Evolutionary conservation across 2,797 vertebrate species (phyloP), one percentile per base, ranked within the genome.

Genomic region (Labroides dimidiatus): DNA sequence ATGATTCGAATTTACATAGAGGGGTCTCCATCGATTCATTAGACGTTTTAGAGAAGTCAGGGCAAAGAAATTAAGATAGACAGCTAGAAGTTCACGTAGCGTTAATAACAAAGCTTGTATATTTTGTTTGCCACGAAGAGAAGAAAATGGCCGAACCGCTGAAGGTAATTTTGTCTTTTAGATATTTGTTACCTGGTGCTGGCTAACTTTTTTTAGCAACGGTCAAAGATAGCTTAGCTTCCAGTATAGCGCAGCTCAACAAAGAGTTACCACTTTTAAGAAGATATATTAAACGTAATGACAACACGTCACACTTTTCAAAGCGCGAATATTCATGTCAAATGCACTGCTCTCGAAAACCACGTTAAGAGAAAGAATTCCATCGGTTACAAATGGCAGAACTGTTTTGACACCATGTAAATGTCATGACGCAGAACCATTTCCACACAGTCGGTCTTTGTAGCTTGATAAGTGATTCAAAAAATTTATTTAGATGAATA

Each of bases 141-240:
- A 64, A 52, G 44, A 75, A 90, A 50, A 92, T 92, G 91, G 85
- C 84, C 1, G 81, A 81, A 63, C 89, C 91, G 19, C 61, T 92
- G 24, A 92, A 89, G 89, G 91, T 92, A 92, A 82, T 2, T n/a
- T 23, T 11, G 13, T 57, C 2, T n/a, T 19, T 47, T 73, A 1
- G 1, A 4, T 48, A 13, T 57, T 17, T 39, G 14, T 2, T 23
- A 6, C n/a, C 27, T 53, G 27, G 4, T 16, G 33, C 13, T 60
- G 14, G 60, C 44, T 24, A 16, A 21, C 13, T 45, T 11, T 45
- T 11, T 27, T 13, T 20, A 9, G 16, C 45, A 64, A 49, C 27
- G 16, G 42, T n/a, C 53, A 44, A 12, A 15, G 8, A 39, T 49
- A 23, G 58, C n/a, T 21, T 53, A 44, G 54, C n/a, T 19, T 41